phyloP scores from a whole-genome alignment of 2,797 vertebrate species.

The Danio jaintianensis region DNA sequence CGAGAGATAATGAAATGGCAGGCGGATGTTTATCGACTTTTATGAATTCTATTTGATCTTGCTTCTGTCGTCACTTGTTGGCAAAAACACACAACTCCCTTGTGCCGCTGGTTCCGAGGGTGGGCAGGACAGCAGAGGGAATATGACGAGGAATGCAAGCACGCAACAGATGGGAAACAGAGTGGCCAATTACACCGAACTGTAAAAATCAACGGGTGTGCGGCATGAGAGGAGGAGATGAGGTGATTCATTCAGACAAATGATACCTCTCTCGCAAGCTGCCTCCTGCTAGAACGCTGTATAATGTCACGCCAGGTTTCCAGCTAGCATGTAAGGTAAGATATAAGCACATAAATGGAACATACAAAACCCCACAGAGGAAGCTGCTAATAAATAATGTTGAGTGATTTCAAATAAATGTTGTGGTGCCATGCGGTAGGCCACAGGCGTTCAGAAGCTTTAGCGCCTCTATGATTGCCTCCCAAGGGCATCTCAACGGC shows the following conservation, averaged over 20 bases:
- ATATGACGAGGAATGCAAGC: conserved; percentile 50
- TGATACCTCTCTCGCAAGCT: conserved; percentile 31
- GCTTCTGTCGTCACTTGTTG: conserved; percentile 34
- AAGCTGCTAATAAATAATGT: conserved; percentile 33
- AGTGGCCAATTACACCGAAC: conserved; percentile 43
- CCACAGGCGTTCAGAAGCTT: conserved; percentile 37
- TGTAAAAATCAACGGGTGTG: conserved; percentile 45
- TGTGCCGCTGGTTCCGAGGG: conserved; percentile 24
- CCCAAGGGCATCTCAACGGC: conserved; percentile 34
- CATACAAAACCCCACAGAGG: background rate
- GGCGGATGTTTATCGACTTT: conserved; percentile 50
- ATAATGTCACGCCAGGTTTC: conserved; percentile 20
- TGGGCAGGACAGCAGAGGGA: conserved; percentile 37
- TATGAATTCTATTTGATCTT: conserved; percentile 55
- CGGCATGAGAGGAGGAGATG: conserved; percentile 34
- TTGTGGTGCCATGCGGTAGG: background rate
- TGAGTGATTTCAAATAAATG: conserved; percentile 25
- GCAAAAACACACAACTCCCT: conserved; percentile 32
- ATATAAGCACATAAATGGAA: background rate
- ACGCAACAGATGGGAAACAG: conserved; percentile 53
- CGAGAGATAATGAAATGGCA: conserved; percentile 47
- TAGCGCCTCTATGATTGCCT: conserved; percentile 18
- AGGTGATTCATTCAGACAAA: conserved; percentile 55
- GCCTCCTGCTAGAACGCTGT: conserved; percentile 19
- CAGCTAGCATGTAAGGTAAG: conserved; percentile 17